Evolutionary conservation across 2,113 vertebrate genomes (phyloP), one percentile per base, ranked within the genome.

Genomic region (Sinocyclocheilus anophthalmus): DNA sequence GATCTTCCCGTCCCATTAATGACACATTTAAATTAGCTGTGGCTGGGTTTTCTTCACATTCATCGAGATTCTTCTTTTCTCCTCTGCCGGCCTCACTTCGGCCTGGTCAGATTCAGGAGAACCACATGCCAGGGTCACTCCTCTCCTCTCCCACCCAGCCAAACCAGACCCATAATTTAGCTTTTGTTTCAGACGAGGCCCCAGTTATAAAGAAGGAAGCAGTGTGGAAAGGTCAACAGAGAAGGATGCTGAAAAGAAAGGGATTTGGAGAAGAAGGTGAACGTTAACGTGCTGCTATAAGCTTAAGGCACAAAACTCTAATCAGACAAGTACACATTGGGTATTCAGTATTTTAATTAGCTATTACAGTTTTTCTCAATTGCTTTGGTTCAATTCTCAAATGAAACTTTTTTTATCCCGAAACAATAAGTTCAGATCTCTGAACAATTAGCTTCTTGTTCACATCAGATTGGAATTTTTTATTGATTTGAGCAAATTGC

Each of bases 161-260:
- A 94, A 95, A 94, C 94, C 95, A 95, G 94, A 95, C 92, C 93
- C 93, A 94, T 95, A 94, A 95, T 95, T 95, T 94, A 93, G 93
- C 94, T 95, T 96, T 96, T 95, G 94, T 95, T 95, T 95, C 92
- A 94, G 92, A 92, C 92, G 91, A 92, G 91, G 93, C 94, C 93
- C 94, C 92, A 93, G 94, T 94, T 94, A 94, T 94, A 91, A 93
- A 94, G 92, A 92, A 90, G 84, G 88, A 88, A 91, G 85, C 75
- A 45, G 90, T 87, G 89, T 94, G 93, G 92, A 93, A 94, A 94
- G 92, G 92, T 94, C 92, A 94, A 87, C 70, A 72, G 78, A 85
- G 76, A 91, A 79, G 88, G 39, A 73, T 83, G 88, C 81, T 88
- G 87, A 88, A 81, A 9, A 78, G 14, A 79, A 69, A 73, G 6